Evolutionary conservation across 2,888 invertebrate genomes (phyloP), one percentile per base, ranked within the genome.

Genomic region (Nomada ruficornis): DNA sequence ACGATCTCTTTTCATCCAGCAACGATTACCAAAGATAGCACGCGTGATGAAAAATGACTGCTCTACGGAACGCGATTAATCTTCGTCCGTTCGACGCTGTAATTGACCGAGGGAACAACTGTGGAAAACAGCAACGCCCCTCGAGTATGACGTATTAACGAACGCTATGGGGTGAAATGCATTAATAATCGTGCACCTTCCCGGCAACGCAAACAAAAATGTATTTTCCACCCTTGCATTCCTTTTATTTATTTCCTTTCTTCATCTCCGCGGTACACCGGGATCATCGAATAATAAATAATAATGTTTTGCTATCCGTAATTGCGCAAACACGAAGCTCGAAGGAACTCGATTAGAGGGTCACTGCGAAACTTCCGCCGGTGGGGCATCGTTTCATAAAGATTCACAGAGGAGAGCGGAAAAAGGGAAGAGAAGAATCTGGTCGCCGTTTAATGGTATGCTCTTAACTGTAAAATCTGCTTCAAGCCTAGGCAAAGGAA

Each of bases 101-200:
- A 80, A 77, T 80, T 71, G 70, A 80, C 65, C 67, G 77, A 42
- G n/a, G 63, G 62, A 72, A 62, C 67, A 71, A 77, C 50, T 55
- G 77, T 47, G 59, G 50, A 64, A 68, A 64, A 76, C 68, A 76
- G 44, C 68, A 69, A 52, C 69, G 55, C 15, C 47, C 7, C 64
- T 67, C 70, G 62, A 67, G 70, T 71, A 55, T 77, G 80, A 77
- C 71, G 59, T 80, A 80, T 72, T 68, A 69, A 78, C 73, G 64
- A 69, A 64, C 29, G n/a, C 59, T n/a, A 20, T 15, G 23, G 44
- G 10, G 9, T 15, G 68, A 60, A 54, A 54, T 65, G 54, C 67
- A 55, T 54, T 60, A 63, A 74, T 78, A 78, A 78, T 54, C 50
- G 18, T 11, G 52, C 54, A n/a, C 42, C 62, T 23, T 42, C 36